A percentile compares a stretch with the other conserved stretches of the same genome.
These are phyloP conservation scores for Scaptomyza parva DNA, from an alignment of 2,888 invertebrate species.

Conservation along the genomic window DNA sequence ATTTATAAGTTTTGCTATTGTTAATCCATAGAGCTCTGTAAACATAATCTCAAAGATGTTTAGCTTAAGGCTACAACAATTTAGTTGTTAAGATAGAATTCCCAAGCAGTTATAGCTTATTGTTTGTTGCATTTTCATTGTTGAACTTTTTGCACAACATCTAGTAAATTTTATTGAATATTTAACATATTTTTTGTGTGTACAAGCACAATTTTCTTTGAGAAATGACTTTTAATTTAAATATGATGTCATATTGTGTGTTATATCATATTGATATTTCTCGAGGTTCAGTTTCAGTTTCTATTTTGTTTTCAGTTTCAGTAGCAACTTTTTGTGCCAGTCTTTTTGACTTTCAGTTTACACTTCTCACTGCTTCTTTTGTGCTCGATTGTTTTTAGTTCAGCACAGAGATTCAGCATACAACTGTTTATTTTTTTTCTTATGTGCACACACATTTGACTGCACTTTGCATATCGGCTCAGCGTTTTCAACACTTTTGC, in stretches of 20 bases:
- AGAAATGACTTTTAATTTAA: neutral
- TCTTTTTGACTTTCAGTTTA: conserved; percentile 48
- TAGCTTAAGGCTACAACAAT: neutral
- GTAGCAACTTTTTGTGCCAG: neutral
- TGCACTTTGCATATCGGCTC: conserved; percentile 36
- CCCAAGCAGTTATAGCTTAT: neutral
- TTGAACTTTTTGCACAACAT: neutral
- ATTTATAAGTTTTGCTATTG: conserved; percentile 20
- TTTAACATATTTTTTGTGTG: too few species aligned
- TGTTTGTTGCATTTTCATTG: too few species aligned
- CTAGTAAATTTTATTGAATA: too few species aligned
- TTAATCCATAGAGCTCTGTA: conserved; percentile 11
- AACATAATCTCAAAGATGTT: conserved; percentile 4
- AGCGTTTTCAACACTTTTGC: conserved; percentile 14
- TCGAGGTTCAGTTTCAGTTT: conserved; percentile 61
- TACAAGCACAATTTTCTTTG: too few species aligned
- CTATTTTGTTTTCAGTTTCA: conserved; percentile 44
- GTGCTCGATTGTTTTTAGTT: conserved; percentile 13
- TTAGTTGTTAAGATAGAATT: neutral
- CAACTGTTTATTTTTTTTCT: conserved; percentile 36
- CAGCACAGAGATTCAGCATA: conserved; percentile 2
- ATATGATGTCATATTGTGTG: conserved; percentile 15
- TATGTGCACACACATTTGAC: conserved; percentile 33
- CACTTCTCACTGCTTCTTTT: conserved; percentile 55
- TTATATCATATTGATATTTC: conserved; percentile 48